Evolutionary conservation across 2,888 invertebrate species (phyloP).

Genomic region (Melanophora roralis): DNA sequence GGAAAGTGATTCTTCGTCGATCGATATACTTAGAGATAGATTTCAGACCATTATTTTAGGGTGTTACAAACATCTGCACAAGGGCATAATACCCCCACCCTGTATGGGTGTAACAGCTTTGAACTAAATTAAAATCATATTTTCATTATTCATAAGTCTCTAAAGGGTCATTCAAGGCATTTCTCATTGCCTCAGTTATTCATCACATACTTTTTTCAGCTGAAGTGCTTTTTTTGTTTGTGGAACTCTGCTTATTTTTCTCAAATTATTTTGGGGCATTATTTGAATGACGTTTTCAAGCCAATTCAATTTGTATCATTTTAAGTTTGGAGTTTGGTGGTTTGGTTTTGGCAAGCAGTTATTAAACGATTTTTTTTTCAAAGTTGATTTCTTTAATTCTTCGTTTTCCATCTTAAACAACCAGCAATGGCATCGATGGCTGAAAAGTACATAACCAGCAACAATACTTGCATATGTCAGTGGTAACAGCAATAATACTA

Average conservation of each 20-base stretch:
- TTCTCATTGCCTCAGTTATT: too few species aligned
- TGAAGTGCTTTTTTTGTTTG: not conserved
- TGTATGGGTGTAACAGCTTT: too few species aligned
- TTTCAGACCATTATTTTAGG: too few species aligned
- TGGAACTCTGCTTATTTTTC: slow-evolving; percentile 8
- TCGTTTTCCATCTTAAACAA: slow-evolving; percentile 27
- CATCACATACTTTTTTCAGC: too few species aligned
- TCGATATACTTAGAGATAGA: too few species aligned
- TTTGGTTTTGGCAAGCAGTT: slow-evolving; percentile 55
- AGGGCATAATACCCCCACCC: too few species aligned
- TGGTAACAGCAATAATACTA: not conserved
- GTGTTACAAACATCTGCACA: too few species aligned
- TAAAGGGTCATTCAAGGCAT: too few species aligned
- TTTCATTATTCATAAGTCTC: too few species aligned
- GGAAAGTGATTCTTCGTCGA: too few species aligned
- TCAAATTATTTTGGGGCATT: slow-evolving; percentile 15
- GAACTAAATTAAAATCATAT: too few species aligned
- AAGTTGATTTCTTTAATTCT: not conserved
- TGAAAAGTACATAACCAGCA: slow-evolving; percentile 9
- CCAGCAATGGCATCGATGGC: slow-evolving; percentile 52
- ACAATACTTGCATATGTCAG: too few species aligned
- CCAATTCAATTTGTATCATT: slow-evolving; percentile 60
- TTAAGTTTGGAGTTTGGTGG: slow-evolving; percentile 38
- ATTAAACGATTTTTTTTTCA: slow-evolving; percentile 52
- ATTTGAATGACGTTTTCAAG: slow-evolving; percentile 58